These are phyloP conservation scores for Metopolophium dirhodum DNA, from an alignment of 1,140 invertebrate genomes.

Conservation along the genomic window DNA sequence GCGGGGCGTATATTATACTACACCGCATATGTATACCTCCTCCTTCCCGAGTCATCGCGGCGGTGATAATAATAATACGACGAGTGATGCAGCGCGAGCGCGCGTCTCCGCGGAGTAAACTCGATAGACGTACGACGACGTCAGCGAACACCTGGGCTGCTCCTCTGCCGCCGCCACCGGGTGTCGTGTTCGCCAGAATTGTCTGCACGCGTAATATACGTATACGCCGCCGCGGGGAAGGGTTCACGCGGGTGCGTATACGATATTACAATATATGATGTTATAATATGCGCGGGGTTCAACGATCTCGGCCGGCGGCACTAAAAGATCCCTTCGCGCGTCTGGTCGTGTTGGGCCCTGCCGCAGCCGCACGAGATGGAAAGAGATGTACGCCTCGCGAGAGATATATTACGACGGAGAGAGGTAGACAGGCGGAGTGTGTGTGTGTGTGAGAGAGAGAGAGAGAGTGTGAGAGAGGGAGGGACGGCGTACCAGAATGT, in stretches of 20 bases:
- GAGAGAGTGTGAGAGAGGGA: neutral
- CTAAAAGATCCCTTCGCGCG: constrained; percentile 36
- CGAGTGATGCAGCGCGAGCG: too few species aligned
- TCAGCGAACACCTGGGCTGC: constrained; percentile 1
- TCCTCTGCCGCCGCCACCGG: neutral
- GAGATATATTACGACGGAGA: neutral
- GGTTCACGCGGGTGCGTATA: neutral
- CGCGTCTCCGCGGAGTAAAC: neutral
- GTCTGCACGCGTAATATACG: neutral
- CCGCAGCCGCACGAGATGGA: neutral
- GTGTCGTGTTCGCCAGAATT: constrained; percentile 19
- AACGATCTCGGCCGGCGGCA: constrained; percentile 15
- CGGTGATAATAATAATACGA: neutral
- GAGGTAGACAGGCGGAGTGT: too few species aligned
- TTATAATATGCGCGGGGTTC: neutral
- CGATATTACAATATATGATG: neutral
- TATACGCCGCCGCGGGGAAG: neutral
- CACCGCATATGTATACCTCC: neutral
- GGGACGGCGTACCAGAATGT: neutral
- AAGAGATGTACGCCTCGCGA: neutral
- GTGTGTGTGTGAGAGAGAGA: too few species aligned
- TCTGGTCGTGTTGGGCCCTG: neutral
- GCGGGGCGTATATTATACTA: neutral
- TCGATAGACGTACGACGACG: neutral
- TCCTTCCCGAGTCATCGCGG: neutral